Conservation (phyloP, 2,113 vertebrate genomes). For the Macrotus californicus region DNA sequence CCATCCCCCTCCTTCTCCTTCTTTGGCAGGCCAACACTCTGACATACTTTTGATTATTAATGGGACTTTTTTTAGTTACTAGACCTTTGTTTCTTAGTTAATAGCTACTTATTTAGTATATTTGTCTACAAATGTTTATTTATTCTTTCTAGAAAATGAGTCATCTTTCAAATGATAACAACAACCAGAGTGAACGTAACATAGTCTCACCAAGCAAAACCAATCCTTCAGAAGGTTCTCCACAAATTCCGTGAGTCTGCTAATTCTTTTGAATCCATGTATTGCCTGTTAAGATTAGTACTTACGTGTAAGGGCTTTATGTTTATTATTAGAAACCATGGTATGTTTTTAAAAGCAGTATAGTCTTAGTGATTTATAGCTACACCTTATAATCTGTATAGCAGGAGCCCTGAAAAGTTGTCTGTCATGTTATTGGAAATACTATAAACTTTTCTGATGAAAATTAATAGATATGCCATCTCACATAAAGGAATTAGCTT, state of each 20-base stretch:
- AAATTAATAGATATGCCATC: neutral
- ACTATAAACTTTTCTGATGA: neutral
- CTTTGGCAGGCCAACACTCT: neutral
- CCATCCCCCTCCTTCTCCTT: no score
- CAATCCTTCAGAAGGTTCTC: neutral
- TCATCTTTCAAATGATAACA: neutral
- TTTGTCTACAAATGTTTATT: neutral
- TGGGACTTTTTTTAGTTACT: neutral
- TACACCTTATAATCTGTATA: neutral
- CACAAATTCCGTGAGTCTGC: neutral
- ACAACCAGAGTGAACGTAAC: neutral
- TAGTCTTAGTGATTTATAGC: neutral
- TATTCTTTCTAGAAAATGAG: neutral
- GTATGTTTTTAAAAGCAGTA: neutral
- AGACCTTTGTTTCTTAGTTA: neutral
- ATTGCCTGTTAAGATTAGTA: neutral
- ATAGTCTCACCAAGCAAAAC: neutral
- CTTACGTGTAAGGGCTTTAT: neutral
- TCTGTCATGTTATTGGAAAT: neutral
- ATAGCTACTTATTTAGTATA: neutral
- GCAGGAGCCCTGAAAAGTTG: neutral
- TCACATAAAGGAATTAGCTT: neutral
- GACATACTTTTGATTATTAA: neutral
- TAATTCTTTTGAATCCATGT: neutral
- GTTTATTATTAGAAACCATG: neutral